phyloP scores from a whole-genome alignment of 1,140 invertebrate species.

The Drosophila sp. region DNA sequence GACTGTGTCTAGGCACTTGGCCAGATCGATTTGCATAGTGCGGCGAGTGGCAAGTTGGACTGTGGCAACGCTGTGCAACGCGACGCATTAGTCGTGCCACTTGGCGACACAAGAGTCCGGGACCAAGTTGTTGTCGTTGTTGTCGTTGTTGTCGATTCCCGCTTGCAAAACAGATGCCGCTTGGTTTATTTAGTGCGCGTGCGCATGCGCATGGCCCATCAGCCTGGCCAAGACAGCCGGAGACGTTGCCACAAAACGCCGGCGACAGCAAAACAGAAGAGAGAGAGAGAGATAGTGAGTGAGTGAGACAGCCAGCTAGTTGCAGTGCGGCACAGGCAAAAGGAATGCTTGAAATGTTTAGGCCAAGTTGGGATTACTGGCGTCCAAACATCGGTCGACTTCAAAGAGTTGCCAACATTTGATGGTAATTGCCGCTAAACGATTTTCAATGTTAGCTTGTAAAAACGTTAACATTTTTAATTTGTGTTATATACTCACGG shows the following conservation, averaged over 20 bases:
- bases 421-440: conserved; percentile 82
- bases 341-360: conserved; percentile 80
- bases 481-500: conserved; percentile 80
- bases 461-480: conserved; percentile 82
- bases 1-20: conserved; percentile 3
- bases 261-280: conserved; percentile 20
- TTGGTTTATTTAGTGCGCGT: conserved; percentile 79
- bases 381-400: conserved; percentile 74
- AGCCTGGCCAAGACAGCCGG: conserved; percentile 35
- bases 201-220: conserved; percentile 70
- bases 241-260: conserved; percentile 37
- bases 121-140: neutral
- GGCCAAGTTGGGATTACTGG: conserved; percentile 81
- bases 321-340: conserved; percentile 61
- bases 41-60: neutral
- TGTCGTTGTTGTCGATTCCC: conserved; percentile 12
- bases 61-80: conserved; percentile 1
- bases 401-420: conserved; percentile 79
- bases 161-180: conserved; percentile 52
- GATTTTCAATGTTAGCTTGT: conserved; percentile 83
- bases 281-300: conserved; percentile 5
- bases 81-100: conserved; percentile 42
- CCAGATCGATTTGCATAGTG: conserved; percentile 34
- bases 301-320: conserved; percentile 13
- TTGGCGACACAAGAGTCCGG: conserved; percentile 39